Evolutionary conservation across 2,113 vertebrate genomes (phyloP).

Genomic region (Poeciliopsis retropinna): DNA sequence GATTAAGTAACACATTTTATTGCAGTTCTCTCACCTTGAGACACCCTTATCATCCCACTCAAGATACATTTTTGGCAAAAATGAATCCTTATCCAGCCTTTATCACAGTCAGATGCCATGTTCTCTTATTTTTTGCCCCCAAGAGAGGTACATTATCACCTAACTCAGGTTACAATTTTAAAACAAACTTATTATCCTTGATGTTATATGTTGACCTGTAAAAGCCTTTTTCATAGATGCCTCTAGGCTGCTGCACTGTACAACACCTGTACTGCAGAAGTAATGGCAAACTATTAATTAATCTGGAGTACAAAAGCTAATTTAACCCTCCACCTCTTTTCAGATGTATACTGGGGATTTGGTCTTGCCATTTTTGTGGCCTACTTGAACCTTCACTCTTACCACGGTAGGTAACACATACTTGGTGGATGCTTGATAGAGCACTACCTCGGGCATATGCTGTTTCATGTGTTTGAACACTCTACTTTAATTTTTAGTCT

Average conservation of each 20-base stretch:
- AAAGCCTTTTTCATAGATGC: too few relatives aligned
- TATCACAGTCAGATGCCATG: too few relatives aligned
- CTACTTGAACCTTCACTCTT: slow-evolving; percentile 44
- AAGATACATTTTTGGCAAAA: background rate
- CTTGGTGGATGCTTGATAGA: background rate
- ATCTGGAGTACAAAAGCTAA: background rate
- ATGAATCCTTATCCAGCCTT: background rate
- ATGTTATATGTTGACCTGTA: too few relatives aligned
- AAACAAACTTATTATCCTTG: too few relatives aligned
- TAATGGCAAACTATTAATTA: background rate
- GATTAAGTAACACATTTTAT: background rate
- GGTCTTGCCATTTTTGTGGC: slow-evolving; percentile 61
- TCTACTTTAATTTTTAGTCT: slow-evolving; percentile 56
- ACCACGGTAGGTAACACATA: slow-evolving; percentile 58
- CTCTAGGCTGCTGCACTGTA: too few relatives aligned
- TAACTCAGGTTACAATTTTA: too few relatives aligned
- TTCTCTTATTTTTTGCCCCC: too few relatives aligned
- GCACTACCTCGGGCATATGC: background rate
- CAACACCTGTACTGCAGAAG: too few relatives aligned
- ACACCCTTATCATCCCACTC: background rate
- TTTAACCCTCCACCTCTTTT: background rate
- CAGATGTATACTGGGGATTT: slow-evolving; percentile 69
- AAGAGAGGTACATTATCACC: too few relatives aligned
- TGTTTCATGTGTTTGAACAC: background rate
- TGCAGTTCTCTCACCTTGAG: background rate